phyloP scores from a whole-genome alignment of 2,113 vertebrate species.

The Ellobius talpinus region DNA sequence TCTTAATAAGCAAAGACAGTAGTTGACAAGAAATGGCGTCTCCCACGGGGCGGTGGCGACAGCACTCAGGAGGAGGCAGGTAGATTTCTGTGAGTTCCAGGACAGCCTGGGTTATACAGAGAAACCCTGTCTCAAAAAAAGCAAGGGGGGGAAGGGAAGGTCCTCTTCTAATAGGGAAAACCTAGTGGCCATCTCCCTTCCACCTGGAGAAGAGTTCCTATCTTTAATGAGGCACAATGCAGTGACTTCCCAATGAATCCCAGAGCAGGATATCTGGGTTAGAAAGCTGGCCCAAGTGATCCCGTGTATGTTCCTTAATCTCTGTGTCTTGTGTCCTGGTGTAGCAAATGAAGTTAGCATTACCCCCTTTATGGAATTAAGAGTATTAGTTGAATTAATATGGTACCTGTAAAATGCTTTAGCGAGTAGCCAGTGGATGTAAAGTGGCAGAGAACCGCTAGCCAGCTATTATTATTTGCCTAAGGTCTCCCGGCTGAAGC shows the following conservation, averaged over 20 bases:
- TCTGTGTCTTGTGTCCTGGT: constrained; percentile 11
- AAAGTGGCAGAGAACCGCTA: background rate
- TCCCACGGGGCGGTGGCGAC: background rate
- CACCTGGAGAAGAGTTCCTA: background rate
- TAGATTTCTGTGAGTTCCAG: background rate
- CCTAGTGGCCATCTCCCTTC: background rate
- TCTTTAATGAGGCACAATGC: background rate
- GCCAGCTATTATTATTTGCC: background rate
- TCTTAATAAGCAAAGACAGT: background rate
- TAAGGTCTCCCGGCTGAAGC: background rate
- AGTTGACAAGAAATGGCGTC: background rate
- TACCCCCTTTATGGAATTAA: background rate
- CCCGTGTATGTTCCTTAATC: background rate
- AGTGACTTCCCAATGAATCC: background rate
- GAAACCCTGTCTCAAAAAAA: background rate
- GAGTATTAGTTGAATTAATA: constrained; percentile 41
- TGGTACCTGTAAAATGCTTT: background rate
- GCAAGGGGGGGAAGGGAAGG: background rate
- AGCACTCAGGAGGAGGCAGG: background rate
- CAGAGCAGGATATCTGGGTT: background rate
- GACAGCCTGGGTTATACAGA: background rate
- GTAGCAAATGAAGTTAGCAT: background rate
- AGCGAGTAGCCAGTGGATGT: background rate
- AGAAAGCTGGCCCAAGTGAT: background rate
- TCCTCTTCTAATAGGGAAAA: background rate